Conservation (phyloP, 2,797 vertebrate species). For the Lepilemur ruficaudatus region DNA sequence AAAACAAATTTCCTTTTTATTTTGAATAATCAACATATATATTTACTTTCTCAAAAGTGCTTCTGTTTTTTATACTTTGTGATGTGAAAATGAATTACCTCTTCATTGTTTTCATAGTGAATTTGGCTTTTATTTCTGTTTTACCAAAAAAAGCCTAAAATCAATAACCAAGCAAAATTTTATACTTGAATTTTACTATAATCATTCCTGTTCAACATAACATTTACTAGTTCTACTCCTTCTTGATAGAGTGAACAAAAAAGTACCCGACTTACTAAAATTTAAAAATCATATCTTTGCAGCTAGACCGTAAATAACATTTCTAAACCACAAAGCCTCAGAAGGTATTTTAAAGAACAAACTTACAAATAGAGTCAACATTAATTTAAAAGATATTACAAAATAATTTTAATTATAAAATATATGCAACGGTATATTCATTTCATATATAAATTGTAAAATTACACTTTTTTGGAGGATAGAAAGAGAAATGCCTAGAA, state of each 20-base stretch:
- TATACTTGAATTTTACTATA: not conserved
- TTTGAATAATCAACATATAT: not conserved
- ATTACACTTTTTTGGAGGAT: not conserved
- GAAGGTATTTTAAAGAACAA: not conserved
- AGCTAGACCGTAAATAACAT: not conserved
- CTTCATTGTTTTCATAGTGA: not conserved
- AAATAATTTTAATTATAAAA: constrained; percentile 1
- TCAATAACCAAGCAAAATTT: not conserved
- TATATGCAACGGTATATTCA: not conserved
- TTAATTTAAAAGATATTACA: not conserved
- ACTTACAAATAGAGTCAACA: not conserved
- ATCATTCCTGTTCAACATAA: not conserved
- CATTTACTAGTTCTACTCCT: not conserved
- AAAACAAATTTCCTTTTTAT: not conserved
- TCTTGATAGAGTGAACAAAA: not conserved
- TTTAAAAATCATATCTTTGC: not conserved
- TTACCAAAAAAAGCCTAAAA: not conserved
- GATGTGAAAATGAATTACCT: not conserved
- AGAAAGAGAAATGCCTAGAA: not conserved
- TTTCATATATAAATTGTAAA: not conserved
- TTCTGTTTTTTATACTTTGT: not conserved
- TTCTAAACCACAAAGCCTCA: not conserved
- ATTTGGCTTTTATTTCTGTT: constrained; percentile 5
- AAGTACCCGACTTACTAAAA: not conserved
- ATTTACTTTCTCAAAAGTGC: not conserved